Percentiles rank a stretch among this genome's conserved stretches.
Evolutionary conservation across 2,113 vertebrate genomes (phyloP).

Genomic region (Ploceus nigricollis): DNA sequence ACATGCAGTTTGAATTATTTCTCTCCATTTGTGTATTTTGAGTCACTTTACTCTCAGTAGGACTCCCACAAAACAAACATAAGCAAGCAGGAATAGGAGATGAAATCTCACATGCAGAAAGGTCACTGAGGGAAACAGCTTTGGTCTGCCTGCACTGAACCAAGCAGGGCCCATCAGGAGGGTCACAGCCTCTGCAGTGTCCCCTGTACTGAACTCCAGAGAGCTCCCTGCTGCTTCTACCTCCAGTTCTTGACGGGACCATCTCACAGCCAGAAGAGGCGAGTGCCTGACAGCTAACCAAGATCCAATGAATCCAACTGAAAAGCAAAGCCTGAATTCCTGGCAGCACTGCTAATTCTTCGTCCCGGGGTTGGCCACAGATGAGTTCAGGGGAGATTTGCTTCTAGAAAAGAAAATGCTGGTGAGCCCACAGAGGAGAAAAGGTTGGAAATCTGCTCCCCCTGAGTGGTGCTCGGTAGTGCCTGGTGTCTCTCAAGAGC

Average conservation of each 20-base stretch:
- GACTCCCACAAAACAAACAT: neutral
- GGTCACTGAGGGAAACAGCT: neutral
- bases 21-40: neutral
- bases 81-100: neutral
- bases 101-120: neutral
- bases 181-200: neutral
- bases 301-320: fast-evolving
- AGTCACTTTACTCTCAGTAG: neutral
- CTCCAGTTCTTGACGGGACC: too few species aligned
- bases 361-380: neutral
- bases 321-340: neutral
- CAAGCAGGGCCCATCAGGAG: neutral
- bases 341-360: too few species aligned
- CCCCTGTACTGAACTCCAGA: neutral
- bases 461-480: fast-evolving
- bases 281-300: too few species aligned
- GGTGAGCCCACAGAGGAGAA: neutral
- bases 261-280: fast-evolving
- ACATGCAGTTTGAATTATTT: neutral
- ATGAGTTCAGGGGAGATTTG: neutral
- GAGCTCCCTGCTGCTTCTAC: neutral
- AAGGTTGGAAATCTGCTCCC: neutral
- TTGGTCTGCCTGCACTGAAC: neutral
- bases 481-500: neutral
- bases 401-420: neutral